phyloP scores from a whole-genome alignment of 2,888 invertebrate species.

The Caenorhabditis sp. region DNA sequence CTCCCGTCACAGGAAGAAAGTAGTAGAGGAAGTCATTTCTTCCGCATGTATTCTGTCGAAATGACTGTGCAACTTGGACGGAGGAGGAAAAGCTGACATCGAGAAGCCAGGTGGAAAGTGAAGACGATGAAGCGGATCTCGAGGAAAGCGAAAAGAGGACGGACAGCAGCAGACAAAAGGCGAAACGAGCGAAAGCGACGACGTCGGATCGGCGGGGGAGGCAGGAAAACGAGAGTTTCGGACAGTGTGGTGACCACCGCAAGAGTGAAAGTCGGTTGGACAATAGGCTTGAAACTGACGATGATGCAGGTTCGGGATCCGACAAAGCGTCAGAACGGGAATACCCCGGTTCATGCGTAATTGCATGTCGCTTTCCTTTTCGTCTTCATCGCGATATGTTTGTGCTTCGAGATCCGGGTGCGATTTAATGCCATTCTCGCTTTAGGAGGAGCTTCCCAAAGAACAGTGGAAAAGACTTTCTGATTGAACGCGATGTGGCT shows the following conservation, averaged over 20 bases:
- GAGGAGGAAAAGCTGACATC: slow-evolving; percentile 20
- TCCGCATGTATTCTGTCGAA: not conserved
- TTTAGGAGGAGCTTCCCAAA: slow-evolving; percentile 13
- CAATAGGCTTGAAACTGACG: slow-evolving; percentile 54
- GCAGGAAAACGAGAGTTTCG: slow-evolving; percentile 53
- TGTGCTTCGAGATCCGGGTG: slow-evolving; percentile 44
- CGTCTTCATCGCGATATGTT: slow-evolving; percentile 49
- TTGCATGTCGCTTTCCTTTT: slow-evolving; percentile 53
- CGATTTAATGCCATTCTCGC: slow-evolving; percentile 24
- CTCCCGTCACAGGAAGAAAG: no score
- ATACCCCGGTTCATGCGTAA: slow-evolving; percentile 45
- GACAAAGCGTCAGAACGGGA: slow-evolving; percentile 32
- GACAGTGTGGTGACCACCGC: slow-evolving; percentile 47
- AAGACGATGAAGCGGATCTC: slow-evolving; percentile 54
- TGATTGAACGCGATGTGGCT: not conserved
- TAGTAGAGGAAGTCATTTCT: no score
- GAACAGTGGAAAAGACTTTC: slow-evolving; percentile 10
- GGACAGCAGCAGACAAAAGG: slow-evolving; percentile 36
- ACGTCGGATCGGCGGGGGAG: slow-evolving; percentile 17
- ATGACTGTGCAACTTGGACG: slow-evolving; percentile 2
- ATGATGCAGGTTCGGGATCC: slow-evolving; percentile 46
- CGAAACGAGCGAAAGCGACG: slow-evolving; percentile 39
- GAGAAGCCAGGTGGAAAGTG: slow-evolving; percentile 53
- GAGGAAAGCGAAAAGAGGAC: slow-evolving; percentile 45
- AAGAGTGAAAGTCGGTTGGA: slow-evolving; percentile 54